A percentile compares a stretch with the other conserved stretches of the same genome.
phyloP scores from a whole-genome alignment of 2,113 vertebrate genomes.

The Tauraco erythrolophus region DNA sequence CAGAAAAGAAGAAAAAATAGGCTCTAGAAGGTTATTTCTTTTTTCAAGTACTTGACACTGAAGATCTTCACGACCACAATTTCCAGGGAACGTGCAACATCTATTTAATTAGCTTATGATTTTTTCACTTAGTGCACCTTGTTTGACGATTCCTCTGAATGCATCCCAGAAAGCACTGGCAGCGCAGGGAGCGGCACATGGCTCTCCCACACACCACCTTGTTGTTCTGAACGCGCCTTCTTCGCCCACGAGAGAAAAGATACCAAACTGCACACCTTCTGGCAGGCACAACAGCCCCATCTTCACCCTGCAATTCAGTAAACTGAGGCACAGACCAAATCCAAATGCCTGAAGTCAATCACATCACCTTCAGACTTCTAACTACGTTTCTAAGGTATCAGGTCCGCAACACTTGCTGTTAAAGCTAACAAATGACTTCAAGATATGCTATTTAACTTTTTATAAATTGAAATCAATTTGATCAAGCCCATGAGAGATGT shows the following conservation, averaged over 20 bases:
- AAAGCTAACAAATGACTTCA: neutral
- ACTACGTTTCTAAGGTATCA: neutral
- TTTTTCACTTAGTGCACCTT: neutral
- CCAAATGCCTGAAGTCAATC: neutral
- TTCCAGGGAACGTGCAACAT: neutral
- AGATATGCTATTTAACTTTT: neutral
- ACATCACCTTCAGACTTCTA: neutral
- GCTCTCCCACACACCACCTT: neutral
- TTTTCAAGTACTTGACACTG: neutral
- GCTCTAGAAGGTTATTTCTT: neutral
- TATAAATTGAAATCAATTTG: neutral
- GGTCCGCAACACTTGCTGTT: neutral
- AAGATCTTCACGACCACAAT: neutral
- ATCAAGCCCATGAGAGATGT: neutral
- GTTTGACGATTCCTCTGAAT: neutral
- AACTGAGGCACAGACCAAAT: neutral
- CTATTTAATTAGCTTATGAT: neutral
- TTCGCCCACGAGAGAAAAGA: neutral
- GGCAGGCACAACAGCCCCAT: neutral
- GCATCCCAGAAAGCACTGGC: neutral
- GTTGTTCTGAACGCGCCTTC: rapidly evolving
- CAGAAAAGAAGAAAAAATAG: too few species aligned
- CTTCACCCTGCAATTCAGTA: neutral
- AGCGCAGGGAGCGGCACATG: neutral
- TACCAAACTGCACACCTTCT: neutral